phyloP scores from a whole-genome alignment of 2,113 vertebrate genomes.

The Mustelus asterias region DNA sequence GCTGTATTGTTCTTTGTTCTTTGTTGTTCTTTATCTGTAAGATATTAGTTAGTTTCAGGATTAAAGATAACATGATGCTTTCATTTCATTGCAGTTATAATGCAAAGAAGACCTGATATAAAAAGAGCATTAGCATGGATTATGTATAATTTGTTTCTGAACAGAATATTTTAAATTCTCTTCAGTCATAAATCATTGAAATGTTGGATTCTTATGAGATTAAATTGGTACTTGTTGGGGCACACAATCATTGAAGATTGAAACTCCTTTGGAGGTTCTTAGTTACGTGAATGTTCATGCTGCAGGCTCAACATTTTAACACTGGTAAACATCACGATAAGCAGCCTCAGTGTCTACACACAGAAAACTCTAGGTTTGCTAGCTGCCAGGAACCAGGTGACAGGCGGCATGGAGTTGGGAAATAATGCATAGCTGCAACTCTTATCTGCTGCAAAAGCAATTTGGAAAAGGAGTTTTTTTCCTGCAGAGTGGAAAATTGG shows the following conservation, averaged over 20 bases:
- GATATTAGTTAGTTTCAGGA: not conserved
- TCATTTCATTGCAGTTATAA: not conserved
- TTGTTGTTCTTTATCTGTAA: too few relatives aligned
- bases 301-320: too few relatives aligned
- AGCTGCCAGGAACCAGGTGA: not conserved
- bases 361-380: not conserved
- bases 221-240: too few relatives aligned
- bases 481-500: not conserved
- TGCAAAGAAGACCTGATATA: not conserved
- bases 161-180: too few relatives aligned
- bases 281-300: too few relatives aligned
- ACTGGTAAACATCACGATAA: too few relatives aligned
- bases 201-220: too few relatives aligned
- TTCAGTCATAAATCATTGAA: too few relatives aligned
- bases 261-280: too few relatives aligned
- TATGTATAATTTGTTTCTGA: not conserved
- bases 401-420: not conserved
- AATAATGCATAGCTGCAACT: not conserved
- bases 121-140: not conserved
- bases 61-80: not conserved
- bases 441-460: not conserved
- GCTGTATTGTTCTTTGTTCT: too few relatives aligned
- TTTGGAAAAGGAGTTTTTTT: not conserved
- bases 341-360: too few relatives aligned
- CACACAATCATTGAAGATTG: too few relatives aligned